Conservation (phyloP, 2,113 vertebrate species). For the Eleginops maclovinus region DNA sequence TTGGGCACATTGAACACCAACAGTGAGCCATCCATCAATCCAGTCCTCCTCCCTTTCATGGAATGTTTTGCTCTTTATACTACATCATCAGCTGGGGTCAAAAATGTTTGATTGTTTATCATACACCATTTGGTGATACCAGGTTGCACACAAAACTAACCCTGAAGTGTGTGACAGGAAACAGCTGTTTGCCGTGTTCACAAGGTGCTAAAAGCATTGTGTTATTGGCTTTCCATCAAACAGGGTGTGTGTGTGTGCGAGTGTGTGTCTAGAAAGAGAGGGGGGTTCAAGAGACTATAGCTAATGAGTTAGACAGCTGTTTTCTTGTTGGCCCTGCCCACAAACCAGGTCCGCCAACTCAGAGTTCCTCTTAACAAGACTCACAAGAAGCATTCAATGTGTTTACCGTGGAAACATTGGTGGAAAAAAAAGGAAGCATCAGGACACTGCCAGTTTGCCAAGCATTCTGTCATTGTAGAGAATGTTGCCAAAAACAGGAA, state of each 20-base stretch:
- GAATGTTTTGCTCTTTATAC: too few relatives aligned
- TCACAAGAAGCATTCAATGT: slow-evolving; percentile 42
- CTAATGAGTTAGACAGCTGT: slow-evolving; percentile 80
- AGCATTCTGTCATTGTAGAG: slow-evolving; percentile 47
- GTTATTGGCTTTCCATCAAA: slow-evolving; percentile 69
- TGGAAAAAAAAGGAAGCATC: slow-evolving; percentile 17
- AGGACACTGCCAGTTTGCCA: slow-evolving; percentile 35
- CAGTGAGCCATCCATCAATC: too few relatives aligned
- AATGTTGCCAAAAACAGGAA: slow-evolving; percentile 46
- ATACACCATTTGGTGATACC: too few relatives aligned
- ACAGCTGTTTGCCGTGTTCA: slow-evolving; percentile 78
- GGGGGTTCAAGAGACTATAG: slow-evolving; percentile 6
- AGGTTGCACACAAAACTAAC: slow-evolving; percentile 11
- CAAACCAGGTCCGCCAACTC: slow-evolving; percentile 64
- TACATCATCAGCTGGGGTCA: too few relatives aligned
- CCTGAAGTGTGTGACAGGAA: slow-evolving; percentile 65
- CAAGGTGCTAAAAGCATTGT: slow-evolving; percentile 65
- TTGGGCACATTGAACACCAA: too few relatives aligned
- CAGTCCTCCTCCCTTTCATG: too few relatives aligned
- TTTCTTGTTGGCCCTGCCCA: slow-evolving; percentile 64
- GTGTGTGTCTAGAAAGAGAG: neutral
- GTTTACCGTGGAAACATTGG: slow-evolving; percentile 51
- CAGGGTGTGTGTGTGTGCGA: slow-evolving; percentile 27
- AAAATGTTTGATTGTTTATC: too few relatives aligned
- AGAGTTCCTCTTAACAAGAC: slow-evolving; percentile 42